These are phyloP conservation scores for Chalcis sispes DNA, from an alignment of 2,888 invertebrate genomes.

Conservation along the genomic window DNA sequence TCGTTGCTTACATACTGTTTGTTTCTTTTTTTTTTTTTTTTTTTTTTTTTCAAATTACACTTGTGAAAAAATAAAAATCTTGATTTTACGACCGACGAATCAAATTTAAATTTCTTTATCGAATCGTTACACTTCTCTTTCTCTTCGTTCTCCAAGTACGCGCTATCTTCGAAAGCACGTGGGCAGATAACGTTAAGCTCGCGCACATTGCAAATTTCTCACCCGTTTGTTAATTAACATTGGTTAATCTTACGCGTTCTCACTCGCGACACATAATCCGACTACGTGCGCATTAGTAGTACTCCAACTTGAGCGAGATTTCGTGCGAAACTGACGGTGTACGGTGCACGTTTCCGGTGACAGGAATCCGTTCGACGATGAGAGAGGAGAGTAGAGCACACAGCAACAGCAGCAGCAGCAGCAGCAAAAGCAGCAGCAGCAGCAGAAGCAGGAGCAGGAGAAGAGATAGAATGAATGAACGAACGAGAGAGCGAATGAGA, in stretches of 20 bases:
- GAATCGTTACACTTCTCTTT: too few relatives aligned
- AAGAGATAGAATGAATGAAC: slow-evolving; percentile 55
- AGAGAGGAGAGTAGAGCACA: slow-evolving; percentile 62
- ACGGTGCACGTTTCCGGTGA: slow-evolving; percentile 69
- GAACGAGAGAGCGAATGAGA: slow-evolving; percentile 37
- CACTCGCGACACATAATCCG: slow-evolving; percentile 28
- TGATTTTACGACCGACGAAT: too few relatives aligned
- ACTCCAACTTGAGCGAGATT: slow-evolving; percentile 70
- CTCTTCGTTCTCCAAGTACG: not conserved
- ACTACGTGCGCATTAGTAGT: not conserved
- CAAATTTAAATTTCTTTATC: too few relatives aligned
- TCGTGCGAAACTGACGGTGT: slow-evolving; percentile 73
- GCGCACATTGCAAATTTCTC: not conserved
- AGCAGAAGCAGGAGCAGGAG: not conserved
- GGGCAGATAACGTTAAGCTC: slow-evolving; percentile 2
- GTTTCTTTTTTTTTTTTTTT: too few relatives aligned
- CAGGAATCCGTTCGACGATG: slow-evolving; percentile 68
- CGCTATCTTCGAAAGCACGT: slow-evolving; percentile 21
- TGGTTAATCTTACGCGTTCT: slow-evolving; percentile 16
- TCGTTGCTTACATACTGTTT: too few relatives aligned
- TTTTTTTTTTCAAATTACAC: too few relatives aligned
- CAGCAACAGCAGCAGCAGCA: too few relatives aligned
- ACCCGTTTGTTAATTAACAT: slow-evolving; percentile 19
- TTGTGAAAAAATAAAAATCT: too few relatives aligned
- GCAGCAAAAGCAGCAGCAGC: too few relatives aligned